phyloP scores from a whole-genome alignment of 2,797 vertebrate species.

The Helostoma temminkii region DNA sequence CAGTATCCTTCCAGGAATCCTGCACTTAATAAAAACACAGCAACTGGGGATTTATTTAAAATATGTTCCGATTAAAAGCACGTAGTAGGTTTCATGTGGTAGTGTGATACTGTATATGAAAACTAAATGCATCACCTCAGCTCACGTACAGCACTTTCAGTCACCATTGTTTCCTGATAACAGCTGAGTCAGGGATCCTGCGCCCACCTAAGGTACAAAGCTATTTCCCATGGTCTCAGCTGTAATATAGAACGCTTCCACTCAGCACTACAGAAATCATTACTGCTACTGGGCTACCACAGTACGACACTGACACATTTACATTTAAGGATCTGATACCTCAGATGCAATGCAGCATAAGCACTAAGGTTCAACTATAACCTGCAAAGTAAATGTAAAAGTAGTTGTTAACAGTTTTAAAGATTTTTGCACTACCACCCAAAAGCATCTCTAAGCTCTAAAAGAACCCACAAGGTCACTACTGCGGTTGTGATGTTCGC shows the following conservation, averaged over 20 bases:
- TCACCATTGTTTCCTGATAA: conserved; percentile 54
- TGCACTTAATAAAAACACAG: no score
- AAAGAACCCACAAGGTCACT: no score
- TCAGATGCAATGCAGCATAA: not conserved
- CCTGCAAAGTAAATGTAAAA: no score
- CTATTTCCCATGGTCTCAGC: conserved; percentile 69
- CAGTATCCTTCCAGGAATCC: not conserved
- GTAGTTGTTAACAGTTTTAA: no score
- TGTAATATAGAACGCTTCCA: conserved; percentile 54
- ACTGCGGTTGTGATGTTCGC: no score
- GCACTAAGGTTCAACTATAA: no score
- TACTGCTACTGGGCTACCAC: conserved; percentile 53
- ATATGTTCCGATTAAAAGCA: not conserved
- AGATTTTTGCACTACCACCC: no score
- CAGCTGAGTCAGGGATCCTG: conserved; percentile 61
- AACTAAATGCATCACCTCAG: conserved; percentile 19
- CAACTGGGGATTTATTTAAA: not conserved
- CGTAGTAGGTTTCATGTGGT: not conserved
- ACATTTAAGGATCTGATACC: conserved; percentile 6
- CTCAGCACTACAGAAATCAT: conserved; percentile 73
- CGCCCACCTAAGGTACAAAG: conserved; percentile 47
- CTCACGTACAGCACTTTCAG: conserved; percentile 33
- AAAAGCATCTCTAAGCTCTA: no score
- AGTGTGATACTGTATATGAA: conserved; percentile 8
- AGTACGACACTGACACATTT: conserved; percentile 10